Conservation (phyloP, 1,140 invertebrate genomes). For the Charaxes varanes region DNA sequence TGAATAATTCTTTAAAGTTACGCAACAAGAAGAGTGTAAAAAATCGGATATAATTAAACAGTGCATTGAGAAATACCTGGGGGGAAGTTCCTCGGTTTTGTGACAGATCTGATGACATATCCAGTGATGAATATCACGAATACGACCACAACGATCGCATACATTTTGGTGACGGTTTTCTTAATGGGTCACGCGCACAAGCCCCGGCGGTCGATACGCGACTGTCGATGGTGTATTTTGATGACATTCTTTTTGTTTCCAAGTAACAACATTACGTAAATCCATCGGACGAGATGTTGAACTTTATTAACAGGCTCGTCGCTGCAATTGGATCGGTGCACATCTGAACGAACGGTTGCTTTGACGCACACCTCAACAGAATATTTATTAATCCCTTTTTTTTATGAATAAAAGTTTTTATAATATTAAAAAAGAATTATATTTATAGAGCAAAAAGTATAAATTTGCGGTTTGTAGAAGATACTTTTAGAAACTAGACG, state of each 20-base stretch:
- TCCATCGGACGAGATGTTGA: constrained; percentile 2
- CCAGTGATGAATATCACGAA: constrained; percentile 9
- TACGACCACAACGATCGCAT: constrained; percentile 1
- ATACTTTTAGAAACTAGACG: too few species aligned
- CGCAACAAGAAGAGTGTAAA: neutral
- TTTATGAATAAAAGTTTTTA: too few species aligned
- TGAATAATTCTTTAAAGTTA: neutral
- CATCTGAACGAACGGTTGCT: too few species aligned
- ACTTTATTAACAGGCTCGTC: too few species aligned
- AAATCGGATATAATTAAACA: neutral
- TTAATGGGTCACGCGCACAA: constrained; percentile 5
- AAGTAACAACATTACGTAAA: constrained; percentile 16
- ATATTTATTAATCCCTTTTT: too few species aligned
- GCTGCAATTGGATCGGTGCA: too few species aligned
- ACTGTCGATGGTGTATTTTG: constrained; percentile 17
- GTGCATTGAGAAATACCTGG: constrained; percentile 10
- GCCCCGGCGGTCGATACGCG: constrained; percentile 5
- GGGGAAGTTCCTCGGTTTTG: constrained; percentile 18
- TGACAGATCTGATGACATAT: constrained; percentile 11
- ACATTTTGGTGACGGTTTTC: constrained; percentile 1
- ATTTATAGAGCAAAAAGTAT: too few species aligned
- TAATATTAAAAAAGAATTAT: too few species aligned
- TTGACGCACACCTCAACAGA: too few species aligned
- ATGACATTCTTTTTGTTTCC: constrained; percentile 20
- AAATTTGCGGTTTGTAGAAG: too few species aligned